Evolutionary conservation across 2,797 vertebrate species (phyloP).

Genomic region (Eulemur mongoz): DNA sequence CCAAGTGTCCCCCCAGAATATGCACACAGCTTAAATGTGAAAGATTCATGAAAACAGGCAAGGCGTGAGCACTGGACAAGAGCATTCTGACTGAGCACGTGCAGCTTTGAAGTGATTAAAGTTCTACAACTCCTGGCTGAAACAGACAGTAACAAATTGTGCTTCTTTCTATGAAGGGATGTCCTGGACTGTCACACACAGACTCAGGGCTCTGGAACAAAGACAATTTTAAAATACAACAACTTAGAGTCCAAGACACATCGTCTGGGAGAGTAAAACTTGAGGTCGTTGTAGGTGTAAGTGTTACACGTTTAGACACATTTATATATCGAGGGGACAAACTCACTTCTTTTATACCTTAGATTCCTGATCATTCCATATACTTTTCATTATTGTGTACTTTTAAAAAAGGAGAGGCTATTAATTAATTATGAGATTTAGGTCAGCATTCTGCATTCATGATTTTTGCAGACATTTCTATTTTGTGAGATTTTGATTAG

Average conservation of each 20-base stretch:
- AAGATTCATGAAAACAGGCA: too few relatives aligned
- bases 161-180: too few relatives aligned
- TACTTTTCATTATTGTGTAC: neutral
- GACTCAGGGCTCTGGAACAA: too few relatives aligned
- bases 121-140: neutral
- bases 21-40: too few relatives aligned
- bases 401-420: constrained; percentile 42
- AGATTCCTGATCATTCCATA: neutral
- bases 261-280: neutral
- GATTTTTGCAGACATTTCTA: neutral
- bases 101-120: neutral
- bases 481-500: neutral
- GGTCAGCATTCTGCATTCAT: neutral
- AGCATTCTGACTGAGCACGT: neutral
- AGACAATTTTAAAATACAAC: neutral
- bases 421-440: constrained; percentile 4
- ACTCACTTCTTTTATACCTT: neutral
- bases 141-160: neutral
- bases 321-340: neutral
- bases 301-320: neutral
- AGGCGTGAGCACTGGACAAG: neutral
- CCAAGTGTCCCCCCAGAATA: too few relatives aligned
- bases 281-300: neutral
- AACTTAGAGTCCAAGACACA: neutral
- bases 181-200: too few relatives aligned